Conservation (phyloP, 2,113 vertebrate species). For the Microtus richardsoni region DNA sequence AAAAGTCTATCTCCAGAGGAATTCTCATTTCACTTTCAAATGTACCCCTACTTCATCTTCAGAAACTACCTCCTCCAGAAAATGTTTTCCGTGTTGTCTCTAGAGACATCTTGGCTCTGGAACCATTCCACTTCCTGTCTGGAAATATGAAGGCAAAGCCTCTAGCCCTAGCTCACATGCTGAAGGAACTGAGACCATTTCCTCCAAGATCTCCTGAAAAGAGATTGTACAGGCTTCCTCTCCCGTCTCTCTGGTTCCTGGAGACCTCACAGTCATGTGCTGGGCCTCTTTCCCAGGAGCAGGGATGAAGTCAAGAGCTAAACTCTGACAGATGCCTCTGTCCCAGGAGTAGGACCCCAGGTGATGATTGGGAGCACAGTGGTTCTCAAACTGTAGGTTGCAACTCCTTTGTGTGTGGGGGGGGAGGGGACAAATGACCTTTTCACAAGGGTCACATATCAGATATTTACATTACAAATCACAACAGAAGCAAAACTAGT, state of each 20-base stretch:
- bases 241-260: background rate
- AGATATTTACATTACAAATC: background rate
- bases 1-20: constrained; percentile 34
- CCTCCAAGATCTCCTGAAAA: background rate
- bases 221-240: background rate
- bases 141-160: background rate
- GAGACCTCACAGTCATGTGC: background rate
- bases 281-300: background rate
- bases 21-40: constrained; percentile 2
- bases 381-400: background rate
- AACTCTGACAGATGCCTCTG: background rate
- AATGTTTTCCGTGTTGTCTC: background rate
- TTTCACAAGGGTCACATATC: background rate
- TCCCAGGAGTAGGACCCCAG: background rate
- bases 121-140: background rate
- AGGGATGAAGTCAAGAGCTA: background rate
- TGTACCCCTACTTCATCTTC: background rate
- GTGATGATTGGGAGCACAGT: background rate
- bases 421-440: no score
- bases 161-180: background rate
- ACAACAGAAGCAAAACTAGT: background rate
- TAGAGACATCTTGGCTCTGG: background rate
- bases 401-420: background rate
- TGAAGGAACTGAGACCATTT: background rate
- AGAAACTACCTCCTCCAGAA: constrained; percentile 20